phyloP scores from a whole-genome alignment of 1,140 invertebrate genomes.

The Leptopilina clavipes region DNA sequence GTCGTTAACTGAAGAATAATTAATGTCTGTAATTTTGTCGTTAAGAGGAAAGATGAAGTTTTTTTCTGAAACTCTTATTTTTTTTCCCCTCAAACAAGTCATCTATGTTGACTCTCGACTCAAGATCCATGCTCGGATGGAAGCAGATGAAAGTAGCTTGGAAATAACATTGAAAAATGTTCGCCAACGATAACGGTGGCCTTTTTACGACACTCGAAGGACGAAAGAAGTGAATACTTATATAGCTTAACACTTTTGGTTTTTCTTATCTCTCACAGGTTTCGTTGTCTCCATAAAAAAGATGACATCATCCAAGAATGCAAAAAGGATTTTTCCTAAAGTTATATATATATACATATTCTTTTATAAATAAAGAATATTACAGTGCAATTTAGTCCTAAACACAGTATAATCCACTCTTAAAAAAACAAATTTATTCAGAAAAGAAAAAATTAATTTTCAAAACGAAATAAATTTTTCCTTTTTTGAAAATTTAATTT shows the following conservation, averaged over 20 bases:
- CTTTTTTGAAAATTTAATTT: too few relatives aligned
- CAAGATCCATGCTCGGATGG: background rate
- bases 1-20: too few relatives aligned
- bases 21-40: too few relatives aligned
- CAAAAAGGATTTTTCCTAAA: background rate
- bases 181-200: background rate
- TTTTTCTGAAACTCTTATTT: too few relatives aligned
- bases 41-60: too few relatives aligned
- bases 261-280: background rate
- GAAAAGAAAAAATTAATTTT: too few relatives aligned
- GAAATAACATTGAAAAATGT: slow-evolving; percentile 15
- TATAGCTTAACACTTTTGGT: slow-evolving; percentile 13
- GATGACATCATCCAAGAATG: background rate
- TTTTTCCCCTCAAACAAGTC: background rate
- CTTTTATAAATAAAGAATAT: too few relatives aligned
- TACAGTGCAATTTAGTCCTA: too few relatives aligned
- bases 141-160: background rate
- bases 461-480: too few relatives aligned
- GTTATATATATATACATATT: background rate
- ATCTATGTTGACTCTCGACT: background rate
- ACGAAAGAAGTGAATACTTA: background rate
- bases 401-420: too few relatives aligned
- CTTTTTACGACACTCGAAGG: slow-evolving; percentile 22
- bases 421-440: too few relatives aligned
- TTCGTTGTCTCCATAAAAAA: background rate